Evolutionary conservation across 2,113 vertebrate species (phyloP).

Genomic region (Myrmecobius fasciatus): DNA sequence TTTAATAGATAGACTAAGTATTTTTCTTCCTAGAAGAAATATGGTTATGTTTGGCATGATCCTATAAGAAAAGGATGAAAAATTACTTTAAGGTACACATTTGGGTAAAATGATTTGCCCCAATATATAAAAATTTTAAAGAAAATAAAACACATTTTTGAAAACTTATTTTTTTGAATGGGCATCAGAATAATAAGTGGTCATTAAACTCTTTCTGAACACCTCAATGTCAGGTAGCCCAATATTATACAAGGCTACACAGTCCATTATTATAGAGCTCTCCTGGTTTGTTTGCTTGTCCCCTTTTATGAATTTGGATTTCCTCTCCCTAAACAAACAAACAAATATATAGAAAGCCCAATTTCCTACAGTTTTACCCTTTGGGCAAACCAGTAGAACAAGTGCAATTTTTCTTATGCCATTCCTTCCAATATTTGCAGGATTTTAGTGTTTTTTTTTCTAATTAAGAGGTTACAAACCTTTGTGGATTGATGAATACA

Average conservation of each 20-base stretch:
- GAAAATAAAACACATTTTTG: not conserved
- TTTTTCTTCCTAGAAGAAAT: not conserved
- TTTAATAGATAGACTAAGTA: not conserved
- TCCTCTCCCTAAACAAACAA: too few relatives aligned
- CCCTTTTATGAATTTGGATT: not conserved
- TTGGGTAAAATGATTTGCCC: not conserved
- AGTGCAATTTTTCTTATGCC: not conserved
- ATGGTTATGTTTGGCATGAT: not conserved
- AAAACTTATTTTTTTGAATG: not conserved
- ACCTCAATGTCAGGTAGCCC: not conserved
- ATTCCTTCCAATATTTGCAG: not conserved
- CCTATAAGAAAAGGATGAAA: not conserved
- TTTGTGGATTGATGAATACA: not conserved
- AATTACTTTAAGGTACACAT: not conserved
- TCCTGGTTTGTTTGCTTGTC: not conserved
- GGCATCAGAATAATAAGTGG: not conserved
- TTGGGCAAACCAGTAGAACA: not conserved
- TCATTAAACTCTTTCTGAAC: not conserved
- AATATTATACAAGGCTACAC: not conserved
- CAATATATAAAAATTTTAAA: not conserved
- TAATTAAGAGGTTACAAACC: not conserved
- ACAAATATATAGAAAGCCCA: not conserved
- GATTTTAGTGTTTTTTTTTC: not conserved
- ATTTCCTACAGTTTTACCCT: not conserved
- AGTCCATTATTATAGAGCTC: not conserved